A percentile compares a stretch with the other conserved stretches of the same genome.
Evolutionary conservation across 1,140 invertebrate genomes (phyloP).

Genomic region (Ylistrum balloti): DNA sequence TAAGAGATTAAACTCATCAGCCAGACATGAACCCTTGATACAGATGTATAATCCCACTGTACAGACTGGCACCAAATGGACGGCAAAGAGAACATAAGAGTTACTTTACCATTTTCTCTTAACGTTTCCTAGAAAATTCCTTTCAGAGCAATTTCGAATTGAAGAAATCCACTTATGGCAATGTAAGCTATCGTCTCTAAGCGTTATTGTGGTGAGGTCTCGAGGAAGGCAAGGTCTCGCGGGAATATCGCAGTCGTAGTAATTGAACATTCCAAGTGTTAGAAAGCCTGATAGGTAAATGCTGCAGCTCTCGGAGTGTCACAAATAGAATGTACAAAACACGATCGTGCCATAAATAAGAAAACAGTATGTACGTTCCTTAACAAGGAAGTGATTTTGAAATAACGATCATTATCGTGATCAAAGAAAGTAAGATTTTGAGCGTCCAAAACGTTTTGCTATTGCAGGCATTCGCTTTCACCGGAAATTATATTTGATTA

Average conservation of each 20-base stretch:
- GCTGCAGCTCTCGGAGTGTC: too few species aligned
- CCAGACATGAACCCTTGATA: not conserved
- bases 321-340: too few species aligned
- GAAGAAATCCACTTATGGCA: slow-evolving; percentile 24
- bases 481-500: too few species aligned
- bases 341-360: too few species aligned
- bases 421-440: too few species aligned
- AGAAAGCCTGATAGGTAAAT: not conserved
- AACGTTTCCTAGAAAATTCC: not conserved
- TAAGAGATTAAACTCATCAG: not conserved
- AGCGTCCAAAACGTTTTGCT: too few species aligned
- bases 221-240: not conserved
- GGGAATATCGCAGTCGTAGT: not conserved
- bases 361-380: too few species aligned
- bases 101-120: not conserved
- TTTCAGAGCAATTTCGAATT: not conserved
- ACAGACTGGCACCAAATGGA: not conserved
- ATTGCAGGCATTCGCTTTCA: too few species aligned
- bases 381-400: too few species aligned
- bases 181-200: not conserved
- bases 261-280: not conserved
- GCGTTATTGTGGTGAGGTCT: not conserved
- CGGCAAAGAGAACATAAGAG: not conserved
- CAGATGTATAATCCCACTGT: not conserved
- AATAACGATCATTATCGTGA: too few species aligned